Percentiles rank a stretch among this genome's conserved stretches.
These are phyloP conservation scores for Hypsibius dujardini DNA, from an alignment of 1,140 invertebrate genomes.

Conservation along the genomic window DNA sequence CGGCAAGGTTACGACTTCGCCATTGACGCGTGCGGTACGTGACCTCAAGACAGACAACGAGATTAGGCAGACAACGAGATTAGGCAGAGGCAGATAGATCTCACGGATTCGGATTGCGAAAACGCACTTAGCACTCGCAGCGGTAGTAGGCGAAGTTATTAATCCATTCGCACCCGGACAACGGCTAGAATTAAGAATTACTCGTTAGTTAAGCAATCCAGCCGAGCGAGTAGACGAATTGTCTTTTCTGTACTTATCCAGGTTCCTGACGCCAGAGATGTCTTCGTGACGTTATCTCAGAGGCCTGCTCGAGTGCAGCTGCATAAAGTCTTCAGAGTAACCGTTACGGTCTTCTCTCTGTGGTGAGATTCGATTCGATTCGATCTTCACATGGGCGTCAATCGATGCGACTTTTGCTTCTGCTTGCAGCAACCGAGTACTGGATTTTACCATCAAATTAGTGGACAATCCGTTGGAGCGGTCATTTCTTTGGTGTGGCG, in stretches of 20 bases:
- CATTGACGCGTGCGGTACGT: neutral
- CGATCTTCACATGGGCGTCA: neutral
- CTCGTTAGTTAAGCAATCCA: no score
- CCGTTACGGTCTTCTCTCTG: neutral
- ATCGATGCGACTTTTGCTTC: neutral
- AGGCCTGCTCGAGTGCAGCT: neutral
- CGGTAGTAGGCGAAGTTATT: no score
- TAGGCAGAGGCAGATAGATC: no score
- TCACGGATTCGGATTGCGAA: no score
- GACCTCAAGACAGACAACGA: no score
- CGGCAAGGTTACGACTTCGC: constrained; percentile 9
- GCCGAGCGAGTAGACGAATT: no score
- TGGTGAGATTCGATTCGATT: neutral
- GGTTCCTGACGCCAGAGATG: neutral
- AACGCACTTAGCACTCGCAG: no score
- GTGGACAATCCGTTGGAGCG: neutral
- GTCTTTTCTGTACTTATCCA: no score
- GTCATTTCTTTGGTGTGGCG: constrained; percentile 11
- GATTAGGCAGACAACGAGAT: no score
- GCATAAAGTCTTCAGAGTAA: neutral
- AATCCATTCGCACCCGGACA: no score
- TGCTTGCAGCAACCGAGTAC: neutral
- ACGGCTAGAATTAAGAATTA: no score
- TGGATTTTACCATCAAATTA: neutral
- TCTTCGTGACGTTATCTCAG: constrained; percentile 1